Evolutionary conservation across 2,113 vertebrate species (phyloP), one percentile per base, ranked within the genome.

Genomic region (Pholis gunnellus): DNA sequence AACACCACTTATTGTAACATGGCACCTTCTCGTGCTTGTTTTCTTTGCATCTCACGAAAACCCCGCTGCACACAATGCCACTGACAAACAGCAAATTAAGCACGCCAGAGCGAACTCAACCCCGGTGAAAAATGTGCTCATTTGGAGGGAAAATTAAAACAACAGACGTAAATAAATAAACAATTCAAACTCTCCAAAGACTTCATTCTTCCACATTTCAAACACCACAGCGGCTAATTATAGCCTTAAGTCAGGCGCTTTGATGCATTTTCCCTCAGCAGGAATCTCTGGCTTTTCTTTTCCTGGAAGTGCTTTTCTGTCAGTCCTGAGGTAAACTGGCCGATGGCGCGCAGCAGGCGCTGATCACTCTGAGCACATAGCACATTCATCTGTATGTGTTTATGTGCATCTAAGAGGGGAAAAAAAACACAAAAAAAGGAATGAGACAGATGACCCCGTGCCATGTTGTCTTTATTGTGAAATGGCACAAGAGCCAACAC

Each of bases 161-260:
- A 81, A 90, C 87, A 89, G 91, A 86, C 17, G 60, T 82, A 87
- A 90, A 94, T 91, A 90, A 91, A 94, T 94, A 92, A 94, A 91
- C 91, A 92, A 89, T 85, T 84, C 63, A 7, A 76, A 90, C 89
- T 77, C 90, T 91, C 92, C 75, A 81, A 88, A 91, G 89, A 90
- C 77, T 92, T 89, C 56, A 85, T 90, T 93, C 79, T 87, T 88
- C 72, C 78, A 81, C 89, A 89, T 94, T 94, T 94, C 89, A 94
- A 93, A 92, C 91, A 85, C 91, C 63, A 81, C 75, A 83, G 87
- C 68, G 56, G 89, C 88, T 96, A 95, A 95, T 96, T 95, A 95
- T 94, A 93, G 92, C 94, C 94, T 90, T 68, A 89, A 94, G 95
- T 90, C 89, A 90, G 81, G 50, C 72, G 87, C 93, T 95, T 95